Evolutionary conservation across 2,888 invertebrate genomes (phyloP).

Genomic region (Diarsia brunnea): DNA sequence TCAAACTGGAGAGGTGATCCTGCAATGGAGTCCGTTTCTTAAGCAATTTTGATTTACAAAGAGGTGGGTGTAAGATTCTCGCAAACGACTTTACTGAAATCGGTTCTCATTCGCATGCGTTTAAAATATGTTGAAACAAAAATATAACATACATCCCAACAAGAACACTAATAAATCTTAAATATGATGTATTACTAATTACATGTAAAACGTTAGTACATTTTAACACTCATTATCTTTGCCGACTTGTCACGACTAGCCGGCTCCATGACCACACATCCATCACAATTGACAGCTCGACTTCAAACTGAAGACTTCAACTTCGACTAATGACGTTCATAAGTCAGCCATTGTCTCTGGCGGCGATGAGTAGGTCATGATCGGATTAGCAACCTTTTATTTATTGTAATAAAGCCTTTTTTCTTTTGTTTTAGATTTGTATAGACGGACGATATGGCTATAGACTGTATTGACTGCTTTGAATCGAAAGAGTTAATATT

Average conservation of each 20-base stretch:
- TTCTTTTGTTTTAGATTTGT: conserved; percentile 49
- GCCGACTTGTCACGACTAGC: conserved; percentile 33
- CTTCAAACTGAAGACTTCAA: conserved; percentile 53
- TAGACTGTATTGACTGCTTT: background rate
- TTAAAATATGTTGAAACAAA: background rate
- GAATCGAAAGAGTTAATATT: background rate
- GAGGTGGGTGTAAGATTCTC: background rate
- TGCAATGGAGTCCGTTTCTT: background rate
- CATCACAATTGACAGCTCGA: conserved; percentile 62
- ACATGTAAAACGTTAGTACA: background rate
- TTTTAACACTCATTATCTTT: background rate
- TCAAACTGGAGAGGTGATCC: no score
- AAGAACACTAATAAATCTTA: conserved; percentile 1
- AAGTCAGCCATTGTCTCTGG: conserved; percentile 64
- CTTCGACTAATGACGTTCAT: conserved; percentile 64
- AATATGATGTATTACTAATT: background rate
- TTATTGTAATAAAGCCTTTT: conserved; percentile 34
- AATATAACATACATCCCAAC: background rate
- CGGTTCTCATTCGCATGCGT: background rate
- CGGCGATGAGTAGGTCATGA: conserved; percentile 41
- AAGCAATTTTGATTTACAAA: background rate
- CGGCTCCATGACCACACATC: conserved; percentile 55
- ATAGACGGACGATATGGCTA: conserved; percentile 7
- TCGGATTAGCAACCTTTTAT: conserved; percentile 54
- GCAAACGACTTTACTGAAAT: background rate